Evolutionary conservation across 1,140 invertebrate genomes (phyloP), one percentile per base, ranked within the genome.

Genomic region (Drosophila tropicalis): DNA sequence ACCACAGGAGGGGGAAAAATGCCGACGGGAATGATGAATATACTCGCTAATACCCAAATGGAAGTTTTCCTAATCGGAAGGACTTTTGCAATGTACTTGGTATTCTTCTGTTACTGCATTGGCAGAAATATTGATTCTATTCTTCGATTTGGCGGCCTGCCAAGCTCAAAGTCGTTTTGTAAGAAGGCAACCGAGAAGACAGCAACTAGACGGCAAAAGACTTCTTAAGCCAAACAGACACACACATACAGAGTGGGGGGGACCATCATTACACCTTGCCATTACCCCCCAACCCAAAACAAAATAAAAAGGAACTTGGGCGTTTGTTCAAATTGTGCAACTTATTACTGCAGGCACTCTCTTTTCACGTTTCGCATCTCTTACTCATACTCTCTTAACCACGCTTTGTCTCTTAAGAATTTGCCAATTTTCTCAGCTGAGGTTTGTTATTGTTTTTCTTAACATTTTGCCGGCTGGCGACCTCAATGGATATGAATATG

Each of bases 401-500:
- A 29, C 57, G 15, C 29, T 22, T 7, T 19, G 25, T 58, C 82
- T 87, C 83, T 86, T 82, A 87, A 72, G 82, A 54, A 56, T 79
- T 75, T 67, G 66, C 67, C 62, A 55, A 55, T 75, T 81, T 83
- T 69, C 84, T 78, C 83, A 86, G 83, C 83, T 86, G 83, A 73
- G 82, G 71, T 86, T 86, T 86, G 84, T 86, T 86, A 86, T 86
- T 86, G 83, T 86, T 86, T 86, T 86, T 82, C 72, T 83, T 87
- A 58, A 67, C 60, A 44, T 83, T 83, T 83, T 87, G 83, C 83
- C 83, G 83, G 83, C 65, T 89, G 76, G 74, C 36, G 12, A 39
- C 12, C 10, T 13, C 36, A 39, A 13, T 13, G 36, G 87, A 87
- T 76, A 68, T 86, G 72, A 75, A 76, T 75, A 75, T 75, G 64